phyloP scores from a whole-genome alignment of 2,888 invertebrate species.

The Augochlorella aurata region DNA sequence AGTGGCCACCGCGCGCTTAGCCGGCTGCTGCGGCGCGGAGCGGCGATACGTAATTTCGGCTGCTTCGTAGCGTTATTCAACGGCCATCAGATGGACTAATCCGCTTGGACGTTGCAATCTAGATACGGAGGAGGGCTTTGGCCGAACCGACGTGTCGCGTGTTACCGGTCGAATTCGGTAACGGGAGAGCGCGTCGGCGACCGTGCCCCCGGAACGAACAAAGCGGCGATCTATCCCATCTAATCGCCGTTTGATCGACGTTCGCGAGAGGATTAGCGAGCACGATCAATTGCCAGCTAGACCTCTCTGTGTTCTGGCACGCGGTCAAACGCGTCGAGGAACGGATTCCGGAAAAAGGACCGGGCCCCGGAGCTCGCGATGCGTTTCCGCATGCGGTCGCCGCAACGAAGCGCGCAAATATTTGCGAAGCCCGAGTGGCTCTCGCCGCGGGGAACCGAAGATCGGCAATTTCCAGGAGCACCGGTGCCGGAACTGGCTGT shows the following conservation, averaged over 20 bases:
- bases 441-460: background rate
- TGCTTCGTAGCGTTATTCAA: background rate
- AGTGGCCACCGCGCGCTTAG: background rate
- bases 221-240: background rate
- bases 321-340: background rate
- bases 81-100: background rate
- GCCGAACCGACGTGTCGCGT: background rate
- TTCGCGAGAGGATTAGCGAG: background rate
- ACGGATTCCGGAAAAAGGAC: background rate
- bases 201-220: conserved; percentile 2
- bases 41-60: background rate
- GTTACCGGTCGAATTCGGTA: conserved; percentile 14
- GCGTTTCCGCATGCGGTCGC: too few species aligned
- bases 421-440: background rate
- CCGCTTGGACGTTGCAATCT: conserved; percentile 1
- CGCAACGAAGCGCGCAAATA: conserved; percentile 13
- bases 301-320: background rate
- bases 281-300: background rate
- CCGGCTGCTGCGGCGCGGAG: background rate
- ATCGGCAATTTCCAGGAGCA: conserved; percentile 15
- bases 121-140: background rate
- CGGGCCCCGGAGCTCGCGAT: background rate
- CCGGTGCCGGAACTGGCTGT: background rate
- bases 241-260: background rate
- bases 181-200: too few species aligned